A percentile compares a stretch with the other conserved stretches of the same genome.
Evolutionary conservation across 2,888 invertebrate genomes (phyloP).

Genomic region (Epinotia ramella): DNA sequence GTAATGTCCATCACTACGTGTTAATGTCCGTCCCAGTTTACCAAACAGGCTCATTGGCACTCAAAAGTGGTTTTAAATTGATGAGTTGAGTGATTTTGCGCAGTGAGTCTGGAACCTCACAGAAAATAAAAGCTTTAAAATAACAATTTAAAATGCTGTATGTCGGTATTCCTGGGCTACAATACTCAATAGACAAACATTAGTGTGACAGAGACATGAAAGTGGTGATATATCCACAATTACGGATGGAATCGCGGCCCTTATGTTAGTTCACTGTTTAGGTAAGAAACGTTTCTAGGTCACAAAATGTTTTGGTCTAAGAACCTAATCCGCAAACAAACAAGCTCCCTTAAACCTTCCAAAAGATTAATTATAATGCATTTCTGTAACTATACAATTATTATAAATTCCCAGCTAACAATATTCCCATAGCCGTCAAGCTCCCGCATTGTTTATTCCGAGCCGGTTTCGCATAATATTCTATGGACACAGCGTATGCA

Average conservation of each 20-base stretch:
- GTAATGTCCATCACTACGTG: slow-evolving; percentile 18
- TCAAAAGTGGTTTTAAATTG: slow-evolving; percentile 21
- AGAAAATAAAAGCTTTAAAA: not conserved
- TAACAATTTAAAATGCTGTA: no score
- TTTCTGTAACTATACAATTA: slow-evolving; percentile 18
- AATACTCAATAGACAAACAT: no score
- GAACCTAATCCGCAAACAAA: no score
- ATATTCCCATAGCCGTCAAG: slow-evolving; percentile 27
- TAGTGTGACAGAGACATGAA: no score
- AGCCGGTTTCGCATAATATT: slow-evolving; percentile 33
- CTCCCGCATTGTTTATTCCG: slow-evolving; percentile 32
- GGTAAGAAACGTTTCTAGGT: no score
- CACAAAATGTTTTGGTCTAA: no score
- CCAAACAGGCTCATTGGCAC: slow-evolving; percentile 29
- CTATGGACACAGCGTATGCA: slow-evolving; percentile 36
- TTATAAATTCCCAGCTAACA: slow-evolving; percentile 19
- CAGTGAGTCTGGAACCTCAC: not conserved
- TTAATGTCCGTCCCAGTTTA: slow-evolving; percentile 20
- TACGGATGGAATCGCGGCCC: no score
- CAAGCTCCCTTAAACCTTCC: slow-evolving; percentile 9
- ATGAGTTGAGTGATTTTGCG: slow-evolving; percentile 4
- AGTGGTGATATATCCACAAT: no score
- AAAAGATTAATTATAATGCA: slow-evolving; percentile 9
- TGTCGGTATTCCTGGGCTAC: no score
- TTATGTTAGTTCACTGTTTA: no score